phyloP scores from a whole-genome alignment of 2,797 vertebrate genomes.

The Characodon lateralis region DNA sequence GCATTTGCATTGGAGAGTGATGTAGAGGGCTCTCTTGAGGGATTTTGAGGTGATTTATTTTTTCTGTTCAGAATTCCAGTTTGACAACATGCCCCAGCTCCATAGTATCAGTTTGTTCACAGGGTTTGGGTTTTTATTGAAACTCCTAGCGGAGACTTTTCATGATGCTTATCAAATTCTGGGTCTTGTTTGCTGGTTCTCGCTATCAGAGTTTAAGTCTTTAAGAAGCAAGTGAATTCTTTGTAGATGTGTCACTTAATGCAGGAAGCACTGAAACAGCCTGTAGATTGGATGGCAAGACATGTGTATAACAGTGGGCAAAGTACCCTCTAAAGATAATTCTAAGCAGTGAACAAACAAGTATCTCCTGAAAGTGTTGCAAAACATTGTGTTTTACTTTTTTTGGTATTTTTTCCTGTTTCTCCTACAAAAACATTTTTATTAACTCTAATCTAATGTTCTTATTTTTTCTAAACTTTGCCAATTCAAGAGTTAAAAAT shows the following conservation, averaged over 20 bases:
- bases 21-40: slow-evolving; percentile 49
- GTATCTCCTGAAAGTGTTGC: background rate
- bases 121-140: slow-evolving; percentile 27
- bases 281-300: slow-evolving; percentile 7
- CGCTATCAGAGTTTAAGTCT: slow-evolving; percentile 21
- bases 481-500: slow-evolving; percentile 33
- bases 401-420: background rate
- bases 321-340: slow-evolving; percentile 19
- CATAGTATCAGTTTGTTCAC: slow-evolving; percentile 26
- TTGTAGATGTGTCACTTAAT: slow-evolving; percentile 14
- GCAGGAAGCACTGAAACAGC: background rate
- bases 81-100: slow-evolving; percentile 23
- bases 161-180: slow-evolving; percentile 32
- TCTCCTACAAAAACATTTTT: background rate
- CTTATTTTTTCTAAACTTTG: slow-evolving; percentile 52
- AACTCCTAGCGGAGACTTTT: slow-evolving; percentile 19
- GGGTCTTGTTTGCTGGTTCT: slow-evolving; percentile 14
- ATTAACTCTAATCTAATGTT: slow-evolving; percentile 17
- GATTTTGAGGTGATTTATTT: slow-evolving; percentile 46
- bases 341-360: background rate
- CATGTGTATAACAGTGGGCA: slow-evolving; percentile 5
- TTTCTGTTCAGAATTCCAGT: slow-evolving; percentile 16
- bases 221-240: slow-evolving; percentile 11
- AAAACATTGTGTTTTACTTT: slow-evolving; percentile 12
- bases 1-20: slow-evolving; percentile 55